Base-by-base conservation (phyloP, 2,888 invertebrate species). In the Papilio protenor region DNA sequence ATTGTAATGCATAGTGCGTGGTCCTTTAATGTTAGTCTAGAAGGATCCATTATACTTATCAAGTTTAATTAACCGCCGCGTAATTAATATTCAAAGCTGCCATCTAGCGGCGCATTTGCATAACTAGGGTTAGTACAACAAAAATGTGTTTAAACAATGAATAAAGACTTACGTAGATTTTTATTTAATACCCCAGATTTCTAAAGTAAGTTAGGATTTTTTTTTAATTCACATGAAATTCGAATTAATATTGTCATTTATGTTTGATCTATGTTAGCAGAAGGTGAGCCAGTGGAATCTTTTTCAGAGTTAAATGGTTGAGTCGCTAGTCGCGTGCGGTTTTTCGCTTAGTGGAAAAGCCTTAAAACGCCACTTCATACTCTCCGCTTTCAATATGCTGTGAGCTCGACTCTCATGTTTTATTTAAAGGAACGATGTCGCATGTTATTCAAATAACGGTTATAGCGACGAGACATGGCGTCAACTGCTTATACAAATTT, bases 21-120 rank as follows among this genome's bases (percentile, higher is more conserved):
- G 3, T 18, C n/a, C 40, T 66, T 64, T 40, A 27, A n/a, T 66
- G 33, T 33, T n/a, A 40, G 16, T 64, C 66, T 18, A 11, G 66
- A 40, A 66, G n/a, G 40, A 66, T 40, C 33, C 18, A 66, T 66
- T 66, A 40, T 66, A 40, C n/a, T 66, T 66, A 40, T 66, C 40
- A 40, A 66, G 66, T n/a, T 66, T 66, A 40, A 66, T 66, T 66
- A 66, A 27, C 40, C 57, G 55, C 73, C 3, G n/a, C 23, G 27
- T 59, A 47, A 61, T 74, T 74, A 61, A 74, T 74, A 74, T 74
- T 74, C 73, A 74, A 27, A 61, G 61, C 47, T 47, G 45, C 59
- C 57, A 45, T 57, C 61, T 21, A 61, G 45, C 45, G 66, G 11
- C 61, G 23, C 61, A 74, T 74, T 74, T 61, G 47, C 61, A 74